Evolutionary conservation across 2,113 vertebrate species (phyloP).

Genomic region (Chascanopsetta lugubris): DNA sequence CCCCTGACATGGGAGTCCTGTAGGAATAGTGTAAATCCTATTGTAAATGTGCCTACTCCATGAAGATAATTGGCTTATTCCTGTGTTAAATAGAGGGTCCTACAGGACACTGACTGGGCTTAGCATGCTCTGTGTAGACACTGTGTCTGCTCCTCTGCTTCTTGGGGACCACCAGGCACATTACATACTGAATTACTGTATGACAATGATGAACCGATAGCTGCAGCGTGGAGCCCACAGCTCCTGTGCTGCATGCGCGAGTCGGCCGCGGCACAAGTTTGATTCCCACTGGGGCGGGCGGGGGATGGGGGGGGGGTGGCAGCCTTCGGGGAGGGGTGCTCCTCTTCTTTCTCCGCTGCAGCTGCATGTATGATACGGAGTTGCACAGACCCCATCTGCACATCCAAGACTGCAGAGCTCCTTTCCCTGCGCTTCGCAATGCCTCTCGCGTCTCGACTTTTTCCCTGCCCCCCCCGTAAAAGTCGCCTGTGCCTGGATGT

Average conservation of each 20-base stretch:
- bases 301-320: too few species aligned
- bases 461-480: too few species aligned
- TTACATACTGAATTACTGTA: conserved; percentile 78
- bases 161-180: conserved; percentile 68
- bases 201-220: conserved; percentile 78
- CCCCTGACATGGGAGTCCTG: conserved; percentile 67
- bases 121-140: conserved; percentile 65
- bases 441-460: too few species aligned
- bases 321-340: too few species aligned
- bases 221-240: conserved; percentile 28
- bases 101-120: conserved; percentile 74
- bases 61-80: conserved; percentile 81
- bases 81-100: conserved; percentile 77
- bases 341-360: conserved; percentile 5
- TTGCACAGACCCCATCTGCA: conserved; percentile 42
- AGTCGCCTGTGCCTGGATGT: conserved; percentile 47
- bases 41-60: conserved; percentile 74
- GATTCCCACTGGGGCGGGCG: too few species aligned
- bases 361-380: conserved; percentile 33
- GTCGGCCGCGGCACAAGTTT: conserved; percentile 34
- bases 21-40: conserved; percentile 74
- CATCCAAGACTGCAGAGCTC: conserved; percentile 38
- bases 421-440: conserved; percentile 26
- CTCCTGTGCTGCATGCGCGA: conserved; percentile 34
- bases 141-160: conserved; percentile 68